phyloP scores from a whole-genome alignment of 2,113 vertebrate genomes.

The Lucifuga dentata region DNA sequence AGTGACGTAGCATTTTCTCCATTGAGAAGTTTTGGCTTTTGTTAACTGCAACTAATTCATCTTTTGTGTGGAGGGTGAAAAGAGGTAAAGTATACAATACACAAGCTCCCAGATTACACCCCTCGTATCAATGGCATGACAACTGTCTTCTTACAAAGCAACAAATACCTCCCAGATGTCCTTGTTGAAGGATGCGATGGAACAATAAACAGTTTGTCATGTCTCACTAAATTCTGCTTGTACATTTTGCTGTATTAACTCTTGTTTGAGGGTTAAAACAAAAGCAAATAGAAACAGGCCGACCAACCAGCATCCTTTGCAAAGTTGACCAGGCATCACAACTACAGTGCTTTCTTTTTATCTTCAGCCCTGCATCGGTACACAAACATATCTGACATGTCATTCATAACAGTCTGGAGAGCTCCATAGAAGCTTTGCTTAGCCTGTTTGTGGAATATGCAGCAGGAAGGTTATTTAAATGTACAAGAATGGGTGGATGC shows the following conservation, averaged over 20 bases:
- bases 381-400: constrained; percentile 3
- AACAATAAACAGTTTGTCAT: constrained; percentile 15
- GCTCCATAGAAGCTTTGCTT: background rate
- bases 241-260: background rate
- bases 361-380: constrained; percentile 1
- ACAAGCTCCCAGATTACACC: constrained; percentile 59
- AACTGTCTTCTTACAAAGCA: constrained; percentile 31
- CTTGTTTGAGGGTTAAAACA: background rate
- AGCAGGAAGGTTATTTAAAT: constrained; percentile 15
- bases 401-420: background rate
- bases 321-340: constrained; percentile 18
- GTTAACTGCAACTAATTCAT: constrained; percentile 63
- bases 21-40: constrained; percentile 63
- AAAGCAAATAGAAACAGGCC: constrained; percentile 9
- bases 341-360: constrained; percentile 13
- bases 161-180: constrained; percentile 21
- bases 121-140: constrained; percentile 58
- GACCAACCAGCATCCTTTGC: constrained; percentile 4
- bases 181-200: constrained; percentile 18
- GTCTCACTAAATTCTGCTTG: constrained; percentile 4
- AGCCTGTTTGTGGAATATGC: background rate
- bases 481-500: constrained; percentile 2
- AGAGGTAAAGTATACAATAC: constrained; percentile 45
- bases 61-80: constrained; percentile 47
- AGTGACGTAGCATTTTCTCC: constrained; percentile 53